Evolutionary conservation across 2,113 vertebrate species (phyloP).

Genomic region (Solea solea): DNA sequence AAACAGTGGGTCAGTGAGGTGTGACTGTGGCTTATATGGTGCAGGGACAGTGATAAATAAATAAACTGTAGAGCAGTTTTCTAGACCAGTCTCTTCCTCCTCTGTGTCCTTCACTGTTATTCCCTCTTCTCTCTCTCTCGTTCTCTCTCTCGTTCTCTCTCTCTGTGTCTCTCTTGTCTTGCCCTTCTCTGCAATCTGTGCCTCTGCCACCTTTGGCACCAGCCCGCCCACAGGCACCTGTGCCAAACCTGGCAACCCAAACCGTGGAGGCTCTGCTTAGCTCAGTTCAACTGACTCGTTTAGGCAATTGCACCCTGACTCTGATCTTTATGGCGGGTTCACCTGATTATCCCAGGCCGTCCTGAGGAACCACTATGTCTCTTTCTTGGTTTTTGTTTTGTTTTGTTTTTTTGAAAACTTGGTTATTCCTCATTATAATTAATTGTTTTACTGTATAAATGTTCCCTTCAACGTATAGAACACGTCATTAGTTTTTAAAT

Average conservation of each 20-base stretch:
- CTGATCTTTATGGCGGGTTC: conserved; percentile 59
- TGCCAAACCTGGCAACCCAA: conserved; percentile 70
- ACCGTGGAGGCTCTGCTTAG: conserved; percentile 66
- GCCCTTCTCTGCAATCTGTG: conserved; percentile 68
- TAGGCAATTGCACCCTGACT: conserved; percentile 78
- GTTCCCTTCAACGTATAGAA: conserved; percentile 1
- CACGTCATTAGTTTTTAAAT: conserved; percentile 9
- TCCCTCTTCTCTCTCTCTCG: conserved; percentile 3
- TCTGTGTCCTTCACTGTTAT: not conserved
- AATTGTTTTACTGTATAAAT: not conserved
- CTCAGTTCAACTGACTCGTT: conserved; percentile 77
- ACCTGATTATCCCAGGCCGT: conserved; percentile 47
- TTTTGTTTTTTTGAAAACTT: not conserved
- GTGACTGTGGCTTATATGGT: too few relatives aligned
- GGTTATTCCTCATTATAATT: not conserved
- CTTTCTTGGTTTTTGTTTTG: not conserved
- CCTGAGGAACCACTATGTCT: conserved; percentile 30
- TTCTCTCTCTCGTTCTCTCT: conserved; percentile 19
- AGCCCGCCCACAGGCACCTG: conserved; percentile 66
- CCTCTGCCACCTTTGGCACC: conserved; percentile 75
- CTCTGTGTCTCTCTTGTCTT: conserved; percentile 41
- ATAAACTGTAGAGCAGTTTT: too few relatives aligned
- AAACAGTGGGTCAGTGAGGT: too few relatives aligned
- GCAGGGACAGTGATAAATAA: too few relatives aligned
- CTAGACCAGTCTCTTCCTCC: too few relatives aligned